Evolutionary conservation across 2,113 vertebrate species (phyloP).

Genomic region (Erythrocercus mccallii): DNA sequence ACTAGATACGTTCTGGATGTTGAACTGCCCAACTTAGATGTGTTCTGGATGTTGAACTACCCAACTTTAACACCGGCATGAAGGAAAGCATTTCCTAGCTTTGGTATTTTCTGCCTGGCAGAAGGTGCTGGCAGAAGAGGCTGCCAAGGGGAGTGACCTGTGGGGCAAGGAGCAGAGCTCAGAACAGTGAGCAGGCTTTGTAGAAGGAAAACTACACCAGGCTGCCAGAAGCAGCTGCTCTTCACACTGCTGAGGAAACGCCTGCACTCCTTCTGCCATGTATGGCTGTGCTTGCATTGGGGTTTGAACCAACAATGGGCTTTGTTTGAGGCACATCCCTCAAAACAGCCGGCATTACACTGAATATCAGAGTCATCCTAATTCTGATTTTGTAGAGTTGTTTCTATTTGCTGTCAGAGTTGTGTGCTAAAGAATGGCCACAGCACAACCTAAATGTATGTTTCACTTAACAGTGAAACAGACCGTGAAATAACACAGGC

Average conservation of each 20-base stretch:
- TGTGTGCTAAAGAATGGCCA: background rate
- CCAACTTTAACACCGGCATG: background rate
- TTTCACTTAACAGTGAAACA: background rate
- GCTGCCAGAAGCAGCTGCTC: background rate
- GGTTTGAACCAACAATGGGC: fast-evolving
- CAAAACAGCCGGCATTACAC: background rate
- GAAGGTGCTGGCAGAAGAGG: background rate
- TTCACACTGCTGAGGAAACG: background rate
- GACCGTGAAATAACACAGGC: background rate
- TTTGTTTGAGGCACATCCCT: background rate
- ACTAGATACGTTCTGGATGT: background rate
- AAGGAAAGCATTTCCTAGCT: background rate
- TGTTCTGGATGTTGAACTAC: background rate
- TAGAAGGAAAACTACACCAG: background rate
- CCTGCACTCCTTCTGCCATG: too few species aligned
- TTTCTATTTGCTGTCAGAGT: background rate
- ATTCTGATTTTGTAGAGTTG: background rate
- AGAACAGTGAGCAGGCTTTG: background rate
- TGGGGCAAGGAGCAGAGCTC: background rate
- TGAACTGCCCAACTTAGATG: background rate
- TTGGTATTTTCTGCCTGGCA: background rate
- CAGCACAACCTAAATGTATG: background rate
- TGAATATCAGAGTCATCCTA: background rate
- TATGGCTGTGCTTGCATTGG: background rate
- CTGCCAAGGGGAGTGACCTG: background rate